Base-by-base conservation (phyloP, 2,888 invertebrate genomes). In the Heliconius erato region DNA sequence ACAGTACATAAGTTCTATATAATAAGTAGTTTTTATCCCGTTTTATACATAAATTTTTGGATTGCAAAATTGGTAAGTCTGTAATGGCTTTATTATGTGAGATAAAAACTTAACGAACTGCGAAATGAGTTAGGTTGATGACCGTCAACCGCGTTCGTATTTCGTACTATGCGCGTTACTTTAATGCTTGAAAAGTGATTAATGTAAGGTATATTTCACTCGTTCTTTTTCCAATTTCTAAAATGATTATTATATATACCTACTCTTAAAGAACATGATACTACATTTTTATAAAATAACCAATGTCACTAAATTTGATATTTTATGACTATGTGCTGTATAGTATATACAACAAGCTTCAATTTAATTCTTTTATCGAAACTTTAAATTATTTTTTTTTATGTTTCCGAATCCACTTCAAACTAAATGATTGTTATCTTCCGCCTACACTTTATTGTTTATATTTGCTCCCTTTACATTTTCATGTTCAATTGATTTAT, bases 351-450 rank as follows among this genome's bases (percentile, higher is more conserved):
- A 35, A 35, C 28, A 67, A 67, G 28, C 0, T 32, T 67, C 1
- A 54, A 19, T 54, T 54, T 54, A 6, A 44, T 44, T 14, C 14
- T 54, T 54, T 54, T 54, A 19, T 19, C 5, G 4, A 54, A 54
- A 54, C 16, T 16, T 49, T 14, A n/a, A 63, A 44, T 19, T 67
- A 14, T 40, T 40, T 35, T 40, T 40, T n/a, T 67, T 78, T 28
- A 44, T 63, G n/a, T 67, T 74, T 79, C 44, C 16, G 65, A 81
- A 81, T 63, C 59, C 79, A 65, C 71, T 76, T 77, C 67, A 68
- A 16, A 72, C 71, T 68, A 68, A 84, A 85, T 88, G 91, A 92
- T 92, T 90, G 89, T 79, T 83, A 85, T 89, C 88, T 91, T 93
- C 92, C 93, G 93, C 90, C 89, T 88, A 87, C 88, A 76, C 74